Conservation (phyloP, 2,888 invertebrate species). For the Cheilosia scutellata region DNA sequence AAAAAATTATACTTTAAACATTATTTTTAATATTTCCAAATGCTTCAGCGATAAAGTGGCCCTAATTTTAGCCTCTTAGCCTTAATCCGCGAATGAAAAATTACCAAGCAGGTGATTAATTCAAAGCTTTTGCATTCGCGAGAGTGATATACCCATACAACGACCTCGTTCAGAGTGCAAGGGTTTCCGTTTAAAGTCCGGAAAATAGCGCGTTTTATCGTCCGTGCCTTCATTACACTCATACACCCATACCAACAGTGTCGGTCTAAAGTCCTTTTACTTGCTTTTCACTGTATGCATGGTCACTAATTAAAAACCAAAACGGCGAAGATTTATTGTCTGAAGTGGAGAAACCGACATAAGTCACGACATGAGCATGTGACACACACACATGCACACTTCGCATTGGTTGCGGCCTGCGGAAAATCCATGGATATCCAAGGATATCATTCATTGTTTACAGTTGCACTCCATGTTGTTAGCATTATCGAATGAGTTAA, state of each 20-base stretch:
- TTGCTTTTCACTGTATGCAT: not conserved
- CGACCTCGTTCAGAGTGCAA: not conserved
- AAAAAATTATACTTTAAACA: not conserved
- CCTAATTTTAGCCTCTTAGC: slow-evolving; percentile 49
- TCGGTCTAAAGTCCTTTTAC: slow-evolving; percentile 16
- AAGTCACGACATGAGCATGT: slow-evolving; percentile 72
- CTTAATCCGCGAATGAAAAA: slow-evolving; percentile 73
- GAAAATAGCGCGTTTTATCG: slow-evolving; percentile 58
- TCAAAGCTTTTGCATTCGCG: slow-evolving; percentile 45
- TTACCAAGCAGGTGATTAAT: slow-evolving; percentile 69
- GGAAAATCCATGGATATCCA: slow-evolving; percentile 62
- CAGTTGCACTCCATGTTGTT: slow-evolving; percentile 69
- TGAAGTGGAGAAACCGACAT: slow-evolving; percentile 71
- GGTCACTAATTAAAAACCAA: slow-evolving; percentile 71
- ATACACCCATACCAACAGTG: slow-evolving; percentile 10
- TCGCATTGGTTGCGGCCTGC: slow-evolving; percentile 33
- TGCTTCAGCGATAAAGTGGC: slow-evolving; percentile 27
- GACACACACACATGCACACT: slow-evolving; percentile 13
- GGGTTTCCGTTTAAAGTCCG: slow-evolving; percentile 35
- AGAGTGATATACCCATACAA: slow-evolving; percentile 19
- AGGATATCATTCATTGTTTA: slow-evolving; percentile 73
- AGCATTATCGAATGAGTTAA: slow-evolving; percentile 74
- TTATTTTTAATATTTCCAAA: slow-evolving; percentile 18
- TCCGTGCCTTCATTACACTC: not conserved
- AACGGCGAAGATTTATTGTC: slow-evolving; percentile 72